phyloP scores from a whole-genome alignment of 2,113 vertebrate genomes.

The Callaeas wilsoni region DNA sequence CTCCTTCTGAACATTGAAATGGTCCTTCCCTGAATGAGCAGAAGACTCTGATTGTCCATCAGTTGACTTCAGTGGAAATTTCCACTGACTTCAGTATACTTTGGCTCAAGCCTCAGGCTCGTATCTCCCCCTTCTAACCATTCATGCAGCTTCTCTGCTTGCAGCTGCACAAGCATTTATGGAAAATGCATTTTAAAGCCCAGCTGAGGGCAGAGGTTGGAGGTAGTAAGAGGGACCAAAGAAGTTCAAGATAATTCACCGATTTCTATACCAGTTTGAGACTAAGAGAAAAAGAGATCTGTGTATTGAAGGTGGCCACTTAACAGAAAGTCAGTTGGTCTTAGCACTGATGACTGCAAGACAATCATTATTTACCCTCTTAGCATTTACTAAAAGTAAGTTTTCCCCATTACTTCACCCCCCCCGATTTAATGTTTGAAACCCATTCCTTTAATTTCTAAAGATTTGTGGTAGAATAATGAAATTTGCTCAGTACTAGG shows the following conservation, averaged over 20 bases:
- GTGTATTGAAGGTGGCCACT: background rate
- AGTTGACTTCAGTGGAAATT: background rate
- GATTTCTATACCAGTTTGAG: background rate
- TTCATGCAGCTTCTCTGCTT: background rate
- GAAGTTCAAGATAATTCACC: background rate
- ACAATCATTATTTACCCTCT: background rate
- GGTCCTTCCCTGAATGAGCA: background rate
- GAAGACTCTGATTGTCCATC: background rate
- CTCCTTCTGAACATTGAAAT: background rate
- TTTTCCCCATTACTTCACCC: fast-evolving
- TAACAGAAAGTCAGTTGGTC: background rate
- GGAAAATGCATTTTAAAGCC: background rate
- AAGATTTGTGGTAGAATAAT: background rate
- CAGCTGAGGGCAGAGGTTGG: background rate
- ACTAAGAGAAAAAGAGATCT: background rate
- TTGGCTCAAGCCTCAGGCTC: background rate
- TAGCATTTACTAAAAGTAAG: background rate
- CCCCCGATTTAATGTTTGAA: background rate
- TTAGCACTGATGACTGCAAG: background rate
- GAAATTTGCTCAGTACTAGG: background rate
- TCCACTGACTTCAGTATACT: background rate
- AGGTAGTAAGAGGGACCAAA: background rate
- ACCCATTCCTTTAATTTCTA: background rate
- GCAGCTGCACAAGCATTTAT: background rate
- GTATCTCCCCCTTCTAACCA: background rate